phyloP scores from a whole-genome alignment of 2,113 vertebrate species.

The Entelurus aequoreus region DNA sequence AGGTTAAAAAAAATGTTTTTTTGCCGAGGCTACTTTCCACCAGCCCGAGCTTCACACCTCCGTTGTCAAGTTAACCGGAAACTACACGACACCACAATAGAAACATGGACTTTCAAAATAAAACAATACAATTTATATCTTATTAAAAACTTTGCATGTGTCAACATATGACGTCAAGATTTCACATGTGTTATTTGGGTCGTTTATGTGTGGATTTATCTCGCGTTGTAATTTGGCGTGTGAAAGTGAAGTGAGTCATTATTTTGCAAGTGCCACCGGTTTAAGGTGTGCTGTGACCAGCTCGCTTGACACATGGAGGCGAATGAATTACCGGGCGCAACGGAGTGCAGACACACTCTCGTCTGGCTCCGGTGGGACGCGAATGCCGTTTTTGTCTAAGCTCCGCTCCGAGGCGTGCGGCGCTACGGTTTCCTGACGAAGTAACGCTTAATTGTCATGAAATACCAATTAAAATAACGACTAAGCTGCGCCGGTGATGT shows the following conservation, averaged over 20 bases:
- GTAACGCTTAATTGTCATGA: not conserved
- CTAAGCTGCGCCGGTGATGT: slow-evolving; percentile 15
- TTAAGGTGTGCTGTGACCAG: rapidly evolving
- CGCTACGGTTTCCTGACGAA: not conserved
- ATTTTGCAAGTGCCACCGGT: slow-evolving; percentile 41
- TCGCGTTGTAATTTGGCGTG: not conserved
- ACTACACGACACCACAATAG: slow-evolving; percentile 1
- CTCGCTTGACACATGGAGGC: not conserved
- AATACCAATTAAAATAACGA: not conserved
- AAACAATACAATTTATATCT: not conserved
- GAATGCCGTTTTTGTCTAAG: not conserved
- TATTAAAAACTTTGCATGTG: too few relatives aligned
- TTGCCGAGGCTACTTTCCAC: slow-evolving; percentile 12
- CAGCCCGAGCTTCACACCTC: slow-evolving; percentile 19
- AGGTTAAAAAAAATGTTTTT: too few relatives aligned
- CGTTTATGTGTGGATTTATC: too few relatives aligned
- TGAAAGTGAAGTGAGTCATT: not conserved
- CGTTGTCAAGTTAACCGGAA: slow-evolving; percentile 11
- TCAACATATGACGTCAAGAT: too few relatives aligned
- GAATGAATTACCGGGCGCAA: not conserved
- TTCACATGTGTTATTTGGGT: too few relatives aligned
- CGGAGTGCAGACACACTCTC: slow-evolving; percentile 20
- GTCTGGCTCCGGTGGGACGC: slow-evolving; percentile 20
- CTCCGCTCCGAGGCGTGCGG: not conserved
- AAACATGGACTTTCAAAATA: slow-evolving; percentile 22